phyloP scores from a whole-genome alignment of 2,888 invertebrate species.

The Pollenia griseotomentosa region DNA sequence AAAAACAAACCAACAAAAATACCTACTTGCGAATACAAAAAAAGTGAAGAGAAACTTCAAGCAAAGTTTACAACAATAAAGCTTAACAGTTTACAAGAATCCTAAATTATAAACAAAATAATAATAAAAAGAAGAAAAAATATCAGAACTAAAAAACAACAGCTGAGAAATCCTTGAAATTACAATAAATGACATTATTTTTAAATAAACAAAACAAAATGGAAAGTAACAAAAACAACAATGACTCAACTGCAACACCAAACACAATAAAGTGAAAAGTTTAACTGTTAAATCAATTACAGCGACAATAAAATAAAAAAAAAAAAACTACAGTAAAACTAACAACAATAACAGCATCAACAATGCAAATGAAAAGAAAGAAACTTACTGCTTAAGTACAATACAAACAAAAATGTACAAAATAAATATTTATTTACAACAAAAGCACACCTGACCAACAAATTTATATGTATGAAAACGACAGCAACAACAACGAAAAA shows the following conservation, averaged over 20 bases:
- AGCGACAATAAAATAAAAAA: slow-evolving; percentile 60
- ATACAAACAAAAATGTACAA: slow-evolving; percentile 59
- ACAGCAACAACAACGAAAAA: slow-evolving; percentile 10
- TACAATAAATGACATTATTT: slow-evolving; percentile 47
- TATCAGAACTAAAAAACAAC: no score
- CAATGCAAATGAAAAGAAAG: slow-evolving; percentile 18
- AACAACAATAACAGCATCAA: slow-evolving; percentile 7
- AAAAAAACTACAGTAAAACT: background rate
- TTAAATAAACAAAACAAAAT: slow-evolving; percentile 23
- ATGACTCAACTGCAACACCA: background rate
- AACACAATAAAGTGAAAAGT: slow-evolving; percentile 59
- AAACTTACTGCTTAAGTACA: slow-evolving; percentile 37
- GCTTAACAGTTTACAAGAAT: slow-evolving; percentile 12
- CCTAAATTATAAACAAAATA: slow-evolving; percentile 21
- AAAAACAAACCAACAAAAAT: background rate
- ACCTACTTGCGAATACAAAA: background rate
- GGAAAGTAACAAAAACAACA: slow-evolving; percentile 2
- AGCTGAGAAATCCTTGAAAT: slow-evolving; percentile 28
- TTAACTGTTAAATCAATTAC: slow-evolving; percentile 74
- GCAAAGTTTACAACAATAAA: slow-evolving; percentile 11
- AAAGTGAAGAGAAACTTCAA: background rate
- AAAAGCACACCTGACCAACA: slow-evolving; percentile 57
- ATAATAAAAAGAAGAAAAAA: background rate
- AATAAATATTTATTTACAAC: slow-evolving; percentile 56
- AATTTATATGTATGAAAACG: slow-evolving; percentile 44